Percentiles rank a stretch among this genome's conserved stretches.
phyloP scores from a whole-genome alignment of 2,888 invertebrate genomes.

The Margaritifera margaritifera region DNA sequence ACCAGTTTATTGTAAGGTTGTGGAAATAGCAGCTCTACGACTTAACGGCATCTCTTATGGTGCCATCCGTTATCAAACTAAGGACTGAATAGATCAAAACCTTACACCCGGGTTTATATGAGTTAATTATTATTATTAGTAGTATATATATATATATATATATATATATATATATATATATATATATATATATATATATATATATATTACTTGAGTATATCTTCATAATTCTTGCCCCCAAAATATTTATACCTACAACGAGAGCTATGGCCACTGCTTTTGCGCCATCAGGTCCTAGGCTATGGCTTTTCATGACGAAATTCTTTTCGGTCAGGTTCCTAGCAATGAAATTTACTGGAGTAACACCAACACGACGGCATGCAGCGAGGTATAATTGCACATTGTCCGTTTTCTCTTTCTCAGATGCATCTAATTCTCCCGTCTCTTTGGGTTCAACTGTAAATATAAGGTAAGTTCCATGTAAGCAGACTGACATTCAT shows the following conservation, averaged over 20 bases:
- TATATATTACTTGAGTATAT: neutral
- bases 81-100: no score
- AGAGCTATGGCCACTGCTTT: constrained; percentile 57
- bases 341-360: constrained; percentile 43
- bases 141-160: neutral
- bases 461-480: neutral
- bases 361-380: constrained; percentile 44
- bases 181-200: neutral
- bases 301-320: constrained; percentile 50
- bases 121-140: no score
- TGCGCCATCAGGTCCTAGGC: constrained; percentile 54
- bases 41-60: no score
- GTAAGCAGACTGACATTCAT: no score
- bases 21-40: no score
- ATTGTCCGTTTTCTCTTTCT: constrained; percentile 26
- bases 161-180: neutral
- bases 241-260: constrained; percentile 39
- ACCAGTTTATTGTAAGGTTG: no score
- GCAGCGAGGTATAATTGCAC: constrained; percentile 44
- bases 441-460: constrained; percentile 20
- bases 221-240: neutral
- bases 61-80: no score
- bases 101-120: no score
- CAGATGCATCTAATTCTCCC: constrained; percentile 29
- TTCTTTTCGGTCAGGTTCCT: constrained; percentile 40